A percentile compares a stretch with the other conserved stretches of the same genome.
Conservation (phyloP, 2,888 invertebrate species). For the Psylliodes chrysocephalus region DNA sequence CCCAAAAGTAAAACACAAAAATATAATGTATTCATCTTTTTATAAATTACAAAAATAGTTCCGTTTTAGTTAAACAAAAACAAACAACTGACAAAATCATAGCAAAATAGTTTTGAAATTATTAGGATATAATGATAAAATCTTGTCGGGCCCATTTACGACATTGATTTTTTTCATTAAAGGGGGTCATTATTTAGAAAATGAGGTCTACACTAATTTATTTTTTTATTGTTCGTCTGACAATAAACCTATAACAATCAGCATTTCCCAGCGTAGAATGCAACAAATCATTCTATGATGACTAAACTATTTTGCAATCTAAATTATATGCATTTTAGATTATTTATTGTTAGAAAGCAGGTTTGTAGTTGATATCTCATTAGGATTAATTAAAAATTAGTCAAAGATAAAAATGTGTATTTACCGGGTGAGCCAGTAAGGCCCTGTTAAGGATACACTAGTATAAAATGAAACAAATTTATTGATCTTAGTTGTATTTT, state of each 20-base stretch:
- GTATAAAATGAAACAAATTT: too few relatives aligned
- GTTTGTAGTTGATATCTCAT: too few relatives aligned
- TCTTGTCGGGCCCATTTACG: constrained; percentile 4
- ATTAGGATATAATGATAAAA: constrained; percentile 7
- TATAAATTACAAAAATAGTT: neutral
- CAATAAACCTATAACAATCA: constrained; percentile 8
- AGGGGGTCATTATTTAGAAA: constrained; percentile 1
- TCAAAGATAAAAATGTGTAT: too few relatives aligned
- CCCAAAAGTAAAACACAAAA: neutral
- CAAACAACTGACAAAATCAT: neutral
- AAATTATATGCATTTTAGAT: neutral
- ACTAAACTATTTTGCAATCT: neutral
- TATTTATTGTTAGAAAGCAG: neutral
- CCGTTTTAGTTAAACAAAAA: neutral
- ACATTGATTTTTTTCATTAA: constrained; percentile 2
- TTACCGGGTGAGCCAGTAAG: too few relatives aligned
- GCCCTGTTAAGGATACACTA: too few relatives aligned
- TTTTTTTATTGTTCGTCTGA: constrained; percentile 2
- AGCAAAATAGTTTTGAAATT: neutral
- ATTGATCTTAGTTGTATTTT: too few relatives aligned
- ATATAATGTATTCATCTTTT: neutral
- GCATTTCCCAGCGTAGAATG: constrained; percentile 8
- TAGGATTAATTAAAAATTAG: too few relatives aligned
- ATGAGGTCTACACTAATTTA: neutral
- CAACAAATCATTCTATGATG: constrained; percentile 6